phyloP scores from a whole-genome alignment of 1,140 invertebrate genomes.

The Teleogryllus occipitalis region DNA sequence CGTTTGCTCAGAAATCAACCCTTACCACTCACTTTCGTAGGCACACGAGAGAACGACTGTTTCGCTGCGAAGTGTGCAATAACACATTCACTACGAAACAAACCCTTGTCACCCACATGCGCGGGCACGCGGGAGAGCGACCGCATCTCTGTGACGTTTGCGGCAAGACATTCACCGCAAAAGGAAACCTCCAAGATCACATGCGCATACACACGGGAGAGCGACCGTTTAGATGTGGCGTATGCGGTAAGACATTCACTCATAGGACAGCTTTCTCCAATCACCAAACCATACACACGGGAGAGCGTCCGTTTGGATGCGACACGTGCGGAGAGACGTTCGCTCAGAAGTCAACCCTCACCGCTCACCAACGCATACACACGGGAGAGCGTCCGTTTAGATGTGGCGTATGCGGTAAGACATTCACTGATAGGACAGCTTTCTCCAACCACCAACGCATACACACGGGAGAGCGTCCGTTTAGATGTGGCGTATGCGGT shows the following conservation, averaged over 20 bases:
- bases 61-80: neutral
- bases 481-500: too few species aligned
- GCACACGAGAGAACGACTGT: neutral
- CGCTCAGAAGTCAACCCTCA: too few species aligned
- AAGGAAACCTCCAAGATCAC: neutral
- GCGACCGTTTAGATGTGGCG: neutral
- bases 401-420: too few species aligned
- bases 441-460: too few species aligned
- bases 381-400: too few species aligned
- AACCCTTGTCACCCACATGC: neutral
- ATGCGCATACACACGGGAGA: slow-evolving; percentile 5
- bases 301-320: too few species aligned
- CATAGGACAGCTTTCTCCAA: too few species aligned
- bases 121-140: neutral
- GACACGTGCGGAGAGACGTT: too few species aligned
- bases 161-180: neutral
- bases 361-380: too few species aligned
- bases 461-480: too few species aligned
- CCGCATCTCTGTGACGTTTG: neutral
- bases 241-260: neutral
- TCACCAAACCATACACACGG: too few species aligned
- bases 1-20: neutral
- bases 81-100: neutral
- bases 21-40: neutral
- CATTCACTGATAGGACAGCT: too few species aligned